Base-by-base conservation (phyloP, 2,888 invertebrate genomes). In the Drosophila kambysellisi region DNA sequence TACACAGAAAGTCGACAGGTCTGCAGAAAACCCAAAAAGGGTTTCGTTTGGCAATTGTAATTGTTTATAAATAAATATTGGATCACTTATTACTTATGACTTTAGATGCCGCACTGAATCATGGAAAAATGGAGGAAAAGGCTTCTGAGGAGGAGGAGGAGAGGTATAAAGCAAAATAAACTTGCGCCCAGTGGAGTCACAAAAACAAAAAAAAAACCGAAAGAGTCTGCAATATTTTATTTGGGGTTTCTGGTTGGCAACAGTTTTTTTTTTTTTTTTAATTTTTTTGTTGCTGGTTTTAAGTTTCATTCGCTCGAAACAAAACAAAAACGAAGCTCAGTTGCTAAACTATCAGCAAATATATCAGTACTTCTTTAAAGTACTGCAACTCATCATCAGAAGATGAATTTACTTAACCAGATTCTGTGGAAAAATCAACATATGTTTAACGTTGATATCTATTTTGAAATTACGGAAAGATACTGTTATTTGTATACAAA, bases 41-140 rank as follows among this genome's bases (percentile, higher is more conserved):
- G 15, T 37, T 53, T 25, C 37, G 12, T 32, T n/a, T 50, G 39
- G 39, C 33, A 52, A 67, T 62, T 61, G 20, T 41, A 57, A 53
- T 71, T 71, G 56, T 65, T 73, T 73, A 62, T 68, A 68, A 78
- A 78, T 68, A 81, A 74, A 73, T 48, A 46, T 58, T 51, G 25
- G 20, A 20, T 37, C 41, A 62, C 35, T 50, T 53, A 43, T 48
- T 37, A 46, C 56, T 50, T 56, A 29, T n/a, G 30, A 15, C n/a
- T 29, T 43, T 35, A 12, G 4, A 9, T 61, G 57, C 48, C 33
- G 51, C 54, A 41, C 29, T 60, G 70, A 71, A 61, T 61, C 60
- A 68, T 12, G 43, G 43, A 5, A 30, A 25, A 25, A 25, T 25
- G 25, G 3, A 25, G 25, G 25, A 25, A 25, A 25, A 25, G 25